Conservation (phyloP, 2,888 invertebrate species). For the Atherix ibis region DNA sequence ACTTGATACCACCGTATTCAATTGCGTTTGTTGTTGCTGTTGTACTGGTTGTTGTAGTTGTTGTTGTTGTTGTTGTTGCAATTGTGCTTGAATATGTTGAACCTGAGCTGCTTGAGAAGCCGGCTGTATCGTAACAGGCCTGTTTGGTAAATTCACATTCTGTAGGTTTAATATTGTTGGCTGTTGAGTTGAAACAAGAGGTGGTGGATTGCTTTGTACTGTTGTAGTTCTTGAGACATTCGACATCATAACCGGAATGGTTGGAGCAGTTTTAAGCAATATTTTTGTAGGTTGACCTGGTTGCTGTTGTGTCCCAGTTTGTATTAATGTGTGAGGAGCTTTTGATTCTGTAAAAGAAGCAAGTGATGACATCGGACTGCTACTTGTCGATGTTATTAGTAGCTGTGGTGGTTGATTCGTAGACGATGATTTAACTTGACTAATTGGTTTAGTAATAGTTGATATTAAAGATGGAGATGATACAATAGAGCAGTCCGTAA, state of each 20-base stretch:
- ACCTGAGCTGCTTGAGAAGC: conserved; percentile 31
- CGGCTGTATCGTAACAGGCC: conserved; percentile 30
- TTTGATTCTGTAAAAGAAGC: conserved; percentile 27
- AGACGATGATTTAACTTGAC: not conserved
- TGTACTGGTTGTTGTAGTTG: conserved; percentile 11
- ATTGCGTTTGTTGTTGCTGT: conserved; percentile 19
- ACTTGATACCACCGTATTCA: conserved; percentile 29
- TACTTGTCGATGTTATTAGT: conserved; percentile 23
- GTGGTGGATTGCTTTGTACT: conserved; percentile 27
- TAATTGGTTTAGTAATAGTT: not conserved
- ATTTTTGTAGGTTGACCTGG: conserved; percentile 28
- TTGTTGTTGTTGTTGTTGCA: conserved; percentile 26
- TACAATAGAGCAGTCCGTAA: conserved; percentile 10
- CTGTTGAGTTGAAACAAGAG: conserved; percentile 27
- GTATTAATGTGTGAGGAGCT: conserved; percentile 22
- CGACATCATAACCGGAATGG: conserved; percentile 25
- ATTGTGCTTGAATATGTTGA: conserved; percentile 29
- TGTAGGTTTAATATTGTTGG: conserved; percentile 27
- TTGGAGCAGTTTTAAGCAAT: conserved; percentile 28
- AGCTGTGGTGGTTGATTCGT: conserved; percentile 18
- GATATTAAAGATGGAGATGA: conserved; percentile 1
- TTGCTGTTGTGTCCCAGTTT: conserved; percentile 18
- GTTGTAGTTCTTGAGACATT: conserved; percentile 12
- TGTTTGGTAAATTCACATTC: conserved; percentile 30
- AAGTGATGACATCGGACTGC: conserved; percentile 23